phyloP scores from a whole-genome alignment of 2,113 vertebrate species.

The Rhinogobius similis region DNA sequence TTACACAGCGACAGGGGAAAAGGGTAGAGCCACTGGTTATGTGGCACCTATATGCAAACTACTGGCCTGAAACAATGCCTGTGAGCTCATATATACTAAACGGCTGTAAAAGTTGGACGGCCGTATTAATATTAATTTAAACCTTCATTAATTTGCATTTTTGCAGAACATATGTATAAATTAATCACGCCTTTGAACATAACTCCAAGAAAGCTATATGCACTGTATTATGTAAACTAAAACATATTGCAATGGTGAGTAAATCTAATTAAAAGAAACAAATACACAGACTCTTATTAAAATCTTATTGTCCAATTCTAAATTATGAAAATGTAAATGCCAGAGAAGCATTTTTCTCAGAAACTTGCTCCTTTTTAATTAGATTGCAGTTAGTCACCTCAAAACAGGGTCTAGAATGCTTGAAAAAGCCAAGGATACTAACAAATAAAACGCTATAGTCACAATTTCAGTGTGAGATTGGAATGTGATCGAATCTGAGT shows the following conservation, averaged over 20 bases:
- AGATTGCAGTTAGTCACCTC: neutral
- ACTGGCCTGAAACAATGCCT: conserved; percentile 24
- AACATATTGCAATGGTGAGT: neutral
- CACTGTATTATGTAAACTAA: neutral
- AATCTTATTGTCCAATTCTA: neutral
- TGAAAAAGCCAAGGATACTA: neutral
- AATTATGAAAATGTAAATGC: neutral
- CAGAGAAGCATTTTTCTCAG: neutral
- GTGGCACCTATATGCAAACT: conserved; percentile 45
- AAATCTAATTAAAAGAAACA: neutral
- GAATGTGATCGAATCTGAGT: neutral
- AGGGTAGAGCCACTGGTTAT: conserved; percentile 50
- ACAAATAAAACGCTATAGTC: neutral
- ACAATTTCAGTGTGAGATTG: neutral
- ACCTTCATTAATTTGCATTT: conserved; percentile 18
- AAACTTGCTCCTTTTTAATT: neutral
- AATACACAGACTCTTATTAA: neutral
- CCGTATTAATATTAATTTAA: conserved; percentile 34
- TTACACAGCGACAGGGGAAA: conserved; percentile 42
- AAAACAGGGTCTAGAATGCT: neutral
- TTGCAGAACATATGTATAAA: conserved; percentile 1
- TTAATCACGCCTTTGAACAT: conserved; percentile 20
- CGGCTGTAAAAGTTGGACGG: conserved; percentile 2
- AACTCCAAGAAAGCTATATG: neutral
- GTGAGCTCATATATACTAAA: conserved; percentile 28